phyloP scores from a whole-genome alignment of 2,888 invertebrate genomes.

The Gastracanthus pulcherrimus region DNA sequence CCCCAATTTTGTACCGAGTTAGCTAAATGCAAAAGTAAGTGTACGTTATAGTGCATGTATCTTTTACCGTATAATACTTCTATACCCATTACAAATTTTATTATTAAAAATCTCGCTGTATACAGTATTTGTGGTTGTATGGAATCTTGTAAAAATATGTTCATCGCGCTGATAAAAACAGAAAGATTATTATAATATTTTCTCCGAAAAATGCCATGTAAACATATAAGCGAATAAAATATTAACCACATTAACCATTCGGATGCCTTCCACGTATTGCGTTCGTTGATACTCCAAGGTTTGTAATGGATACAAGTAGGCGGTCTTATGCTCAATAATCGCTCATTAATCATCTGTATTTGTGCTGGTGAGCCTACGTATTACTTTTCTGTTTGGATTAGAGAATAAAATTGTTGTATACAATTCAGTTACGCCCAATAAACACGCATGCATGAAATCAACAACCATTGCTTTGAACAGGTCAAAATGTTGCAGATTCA shows the following conservation, averaged over 20 bases:
- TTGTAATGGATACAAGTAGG: background rate
- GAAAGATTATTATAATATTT: too few relatives aligned
- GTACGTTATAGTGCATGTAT: too few relatives aligned
- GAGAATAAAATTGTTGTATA: constrained; percentile 30
- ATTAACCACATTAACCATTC: too few relatives aligned
- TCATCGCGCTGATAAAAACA: background rate
- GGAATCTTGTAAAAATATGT: background rate
- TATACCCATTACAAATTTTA: too few relatives aligned
- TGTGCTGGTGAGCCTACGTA: background rate
- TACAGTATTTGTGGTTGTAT: too few relatives aligned
- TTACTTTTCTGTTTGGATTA: background rate
- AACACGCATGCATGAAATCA: constrained; percentile 48
- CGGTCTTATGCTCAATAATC: background rate
- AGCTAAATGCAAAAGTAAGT: too few relatives aligned
- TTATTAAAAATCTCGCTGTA: too few relatives aligned
- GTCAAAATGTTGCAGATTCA: background rate
- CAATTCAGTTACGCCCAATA: background rate
- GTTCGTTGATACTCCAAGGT: background rate
- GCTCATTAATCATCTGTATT: background rate
- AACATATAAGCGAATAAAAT: too few relatives aligned
- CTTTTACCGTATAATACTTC: too few relatives aligned
- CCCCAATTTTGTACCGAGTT: too few relatives aligned
- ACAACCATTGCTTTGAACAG: constrained; percentile 45
- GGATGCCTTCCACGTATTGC: background rate
- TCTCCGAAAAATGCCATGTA: too few relatives aligned